Base-by-base conservation (phyloP, 2,113 vertebrate genomes). In the Amblyopsis rosae region DNA sequence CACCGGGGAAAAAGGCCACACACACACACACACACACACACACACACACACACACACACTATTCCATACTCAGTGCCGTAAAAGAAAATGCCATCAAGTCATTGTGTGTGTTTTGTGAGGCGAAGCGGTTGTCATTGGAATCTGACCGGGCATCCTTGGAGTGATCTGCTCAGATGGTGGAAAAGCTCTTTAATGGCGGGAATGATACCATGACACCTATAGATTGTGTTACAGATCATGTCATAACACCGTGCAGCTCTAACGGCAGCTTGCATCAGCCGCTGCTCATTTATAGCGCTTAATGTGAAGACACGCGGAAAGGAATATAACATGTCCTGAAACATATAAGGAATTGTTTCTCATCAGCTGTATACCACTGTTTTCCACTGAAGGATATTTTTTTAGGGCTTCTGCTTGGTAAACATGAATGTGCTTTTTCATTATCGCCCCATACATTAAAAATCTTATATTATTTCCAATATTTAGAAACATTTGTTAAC, bases 131-230 rank as follows among this genome's bases (percentile, higher is more conserved):
- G 87, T 90, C 88, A 85, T 66, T 75, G 82, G 73, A 79, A 41
- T 57, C n/a, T 45, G 51, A 57, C 16, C 60, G 46, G n/a, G 5
- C 51, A 33, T 63, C 70, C 61, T 19, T 33, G 60, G 46, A 41
- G 57, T 45, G 69, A 53, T 54, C 56, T 60, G 53, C 51, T 70
- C 41, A 70, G 45, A 86, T 82, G 87, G 87, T 84, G 88, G 86
- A 84, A 87, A 89, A 88, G 57, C 88, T 88, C 86, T 88, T 88
- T 88, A 90, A 90, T 87, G 86, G 87, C 82, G 84, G 85, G 81
- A 91, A 89, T 89, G 87, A 89, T 83, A 83, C 79, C 81, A 85
- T 88, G 85, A 88, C 88, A 88, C 87, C 86, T 89, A 88, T 84
- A 82, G 84, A 87, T 86, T 60, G 87, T 88, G 87, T 87, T 83